Percentiles rank a stretch among this genome's conserved stretches.
Conservation (phyloP, 2,797 vertebrate genomes). For the Eupleurogrammus muticus region DNA sequence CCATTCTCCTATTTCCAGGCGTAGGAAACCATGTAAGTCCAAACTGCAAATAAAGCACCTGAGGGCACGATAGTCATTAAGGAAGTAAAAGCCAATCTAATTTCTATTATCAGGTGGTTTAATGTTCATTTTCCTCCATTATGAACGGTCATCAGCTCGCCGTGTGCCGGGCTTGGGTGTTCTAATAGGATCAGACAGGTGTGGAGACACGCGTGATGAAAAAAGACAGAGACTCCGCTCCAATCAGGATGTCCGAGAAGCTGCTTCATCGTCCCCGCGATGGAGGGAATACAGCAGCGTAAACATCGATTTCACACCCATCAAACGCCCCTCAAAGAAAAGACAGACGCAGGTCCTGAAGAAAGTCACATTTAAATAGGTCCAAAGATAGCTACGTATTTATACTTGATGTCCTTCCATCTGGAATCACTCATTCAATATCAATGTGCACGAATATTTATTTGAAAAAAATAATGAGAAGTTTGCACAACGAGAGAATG, state of each 20-base stretch:
- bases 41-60: background rate
- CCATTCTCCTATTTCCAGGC: background rate
- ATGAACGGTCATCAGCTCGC: slow-evolving; percentile 19
- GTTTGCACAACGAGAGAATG: too few species aligned
- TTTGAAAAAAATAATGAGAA: too few species aligned
- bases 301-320: background rate
- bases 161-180: background rate
- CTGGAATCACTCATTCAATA: too few species aligned
- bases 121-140: slow-evolving; percentile 34
- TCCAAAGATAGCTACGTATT: background rate
- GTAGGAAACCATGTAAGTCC: background rate
- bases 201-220: background rate
- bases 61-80: background rate
- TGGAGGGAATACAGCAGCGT: background rate
- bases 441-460: too few species aligned
- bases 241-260: background rate
- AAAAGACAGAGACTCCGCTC: background rate
- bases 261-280: background rate
- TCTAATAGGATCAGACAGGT: slow-evolving; percentile 28
- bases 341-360: background rate
- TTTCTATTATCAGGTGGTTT: slow-evolving; percentile 30
- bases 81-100: slow-evolving; percentile 23
- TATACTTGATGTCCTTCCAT: too few species aligned
- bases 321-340: background rate
- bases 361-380: background rate